Percentiles rank a stretch among this genome's conserved stretches.
Conservation (phyloP, 2,113 vertebrate species). For the Scomber colias region DNA sequence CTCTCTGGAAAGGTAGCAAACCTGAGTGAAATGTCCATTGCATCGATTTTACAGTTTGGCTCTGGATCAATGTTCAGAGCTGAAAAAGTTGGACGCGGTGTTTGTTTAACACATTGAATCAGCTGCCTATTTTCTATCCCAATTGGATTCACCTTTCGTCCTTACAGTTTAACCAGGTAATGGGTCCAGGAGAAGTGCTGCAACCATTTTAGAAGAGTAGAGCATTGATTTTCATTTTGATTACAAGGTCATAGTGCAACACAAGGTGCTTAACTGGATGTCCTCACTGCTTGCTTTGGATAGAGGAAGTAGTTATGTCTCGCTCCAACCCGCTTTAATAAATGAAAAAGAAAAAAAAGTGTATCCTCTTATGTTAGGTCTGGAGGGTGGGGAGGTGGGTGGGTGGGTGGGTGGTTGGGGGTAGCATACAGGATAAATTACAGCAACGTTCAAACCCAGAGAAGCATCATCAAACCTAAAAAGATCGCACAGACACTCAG, state of each 20-base stretch:
- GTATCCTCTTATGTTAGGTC: slow-evolving; percentile 41
- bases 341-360: slow-evolving; percentile 24
- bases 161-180: slow-evolving; percentile 60
- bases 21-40: slow-evolving; percentile 82
- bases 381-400: slow-evolving; percentile 1
- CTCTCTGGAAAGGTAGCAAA: slow-evolving; percentile 77
- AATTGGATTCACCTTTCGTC: slow-evolving; percentile 51
- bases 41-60: slow-evolving; percentile 76
- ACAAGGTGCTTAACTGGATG: slow-evolving; percentile 71
- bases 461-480: slow-evolving; percentile 63
- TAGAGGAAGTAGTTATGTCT: slow-evolving; percentile 56
- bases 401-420: background rate
- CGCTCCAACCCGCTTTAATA: slow-evolving; percentile 36
- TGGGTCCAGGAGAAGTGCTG: slow-evolving; percentile 53
- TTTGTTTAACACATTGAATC: slow-evolving; percentile 66
- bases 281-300: slow-evolving; percentile 59
- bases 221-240: slow-evolving; percentile 71
- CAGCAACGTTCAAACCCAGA: slow-evolving; percentile 61
- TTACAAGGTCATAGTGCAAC: slow-evolving; percentile 73
- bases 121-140: slow-evolving; percentile 62
- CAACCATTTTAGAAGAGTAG: slow-evolving; percentile 57
- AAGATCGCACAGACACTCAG: slow-evolving; percentile 75
- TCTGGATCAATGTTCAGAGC: slow-evolving; percentile 64
- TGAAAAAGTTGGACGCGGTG: slow-evolving; percentile 61
- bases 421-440: slow-evolving; percentile 56